Conservation (phyloP, 2,113 vertebrate genomes). For the Cygnus buccinator region DNA sequence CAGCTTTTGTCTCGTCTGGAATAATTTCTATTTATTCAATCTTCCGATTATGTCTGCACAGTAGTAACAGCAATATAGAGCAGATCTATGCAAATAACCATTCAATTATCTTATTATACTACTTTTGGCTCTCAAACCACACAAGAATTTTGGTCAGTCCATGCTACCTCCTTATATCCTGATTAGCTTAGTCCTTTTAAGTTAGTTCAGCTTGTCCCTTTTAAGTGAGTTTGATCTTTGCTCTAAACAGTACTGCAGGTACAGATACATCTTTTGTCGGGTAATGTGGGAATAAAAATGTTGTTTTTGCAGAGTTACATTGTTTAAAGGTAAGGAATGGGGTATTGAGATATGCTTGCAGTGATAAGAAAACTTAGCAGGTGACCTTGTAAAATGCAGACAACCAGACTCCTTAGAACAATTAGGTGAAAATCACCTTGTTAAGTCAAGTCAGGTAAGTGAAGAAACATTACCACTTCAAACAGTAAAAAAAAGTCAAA, state of each 20-base stretch:
- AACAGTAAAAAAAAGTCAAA: too few relatives aligned
- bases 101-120: not conserved
- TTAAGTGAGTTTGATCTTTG: not conserved
- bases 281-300: too few relatives aligned
- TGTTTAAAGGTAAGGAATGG: too few relatives aligned
- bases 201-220: not conserved
- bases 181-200: not conserved
- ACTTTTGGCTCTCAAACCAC: too few relatives aligned
- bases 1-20: not conserved
- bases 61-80: not conserved
- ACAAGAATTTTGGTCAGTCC: not conserved
- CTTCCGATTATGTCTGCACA: not conserved
- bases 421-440: too few relatives aligned
- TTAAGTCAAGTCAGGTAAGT: too few relatives aligned
- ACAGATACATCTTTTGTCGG: not conserved
- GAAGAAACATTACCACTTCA: too few relatives aligned
- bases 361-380: too few relatives aligned
- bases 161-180: not conserved
- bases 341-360: too few relatives aligned
- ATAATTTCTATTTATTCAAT: not conserved
- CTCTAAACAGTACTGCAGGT: not conserved
- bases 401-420: too few relatives aligned
- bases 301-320: too few relatives aligned
- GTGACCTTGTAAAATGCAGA: too few relatives aligned
- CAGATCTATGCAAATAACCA: not conserved